A percentile compares a stretch with the other conserved stretches of the same genome.
These are phyloP conservation scores for Calliphora vicina DNA, from an alignment of 1,140 invertebrate genomes.

Conservation along the genomic window DNA sequence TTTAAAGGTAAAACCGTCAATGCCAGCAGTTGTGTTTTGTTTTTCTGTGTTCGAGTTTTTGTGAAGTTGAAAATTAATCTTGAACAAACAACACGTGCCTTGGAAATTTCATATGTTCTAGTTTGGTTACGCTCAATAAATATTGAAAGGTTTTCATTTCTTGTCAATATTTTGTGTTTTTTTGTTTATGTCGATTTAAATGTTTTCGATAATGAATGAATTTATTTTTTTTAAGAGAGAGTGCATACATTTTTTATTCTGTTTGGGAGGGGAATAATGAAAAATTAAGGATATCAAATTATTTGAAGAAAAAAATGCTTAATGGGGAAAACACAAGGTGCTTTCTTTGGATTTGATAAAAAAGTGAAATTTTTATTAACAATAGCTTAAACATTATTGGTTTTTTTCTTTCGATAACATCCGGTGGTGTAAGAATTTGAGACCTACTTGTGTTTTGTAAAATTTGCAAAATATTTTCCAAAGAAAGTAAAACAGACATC, in stretches of 20 bases:
- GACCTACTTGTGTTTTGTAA: too few species aligned
- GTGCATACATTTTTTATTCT: too few species aligned
- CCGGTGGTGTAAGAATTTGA: too few species aligned
- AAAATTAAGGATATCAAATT: conserved; percentile 29
- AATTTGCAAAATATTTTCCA: too few species aligned
- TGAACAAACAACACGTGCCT: conserved; percentile 28
- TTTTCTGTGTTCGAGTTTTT: neutral
- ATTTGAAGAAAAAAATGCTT: neutral
- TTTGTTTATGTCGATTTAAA: neutral
- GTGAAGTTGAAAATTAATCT: neutral
- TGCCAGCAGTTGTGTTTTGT: neutral
- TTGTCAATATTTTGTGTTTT: neutral
- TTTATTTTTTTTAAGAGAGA: neutral
- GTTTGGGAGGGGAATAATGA: neutral
- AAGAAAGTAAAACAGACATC: too few species aligned
- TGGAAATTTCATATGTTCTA: neutral
- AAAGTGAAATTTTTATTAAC: too few species aligned
- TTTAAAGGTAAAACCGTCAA: neutral
- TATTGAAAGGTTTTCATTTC: neutral
- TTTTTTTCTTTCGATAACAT: too few species aligned
- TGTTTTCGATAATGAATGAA: too few species aligned
- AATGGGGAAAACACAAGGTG: too few species aligned
- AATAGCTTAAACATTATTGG: too few species aligned
- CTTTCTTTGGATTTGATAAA: too few species aligned
- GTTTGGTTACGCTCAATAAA: neutral